Evolutionary conservation across 2,888 invertebrate species (phyloP).

Genomic region (Smittia sp.): DNA sequence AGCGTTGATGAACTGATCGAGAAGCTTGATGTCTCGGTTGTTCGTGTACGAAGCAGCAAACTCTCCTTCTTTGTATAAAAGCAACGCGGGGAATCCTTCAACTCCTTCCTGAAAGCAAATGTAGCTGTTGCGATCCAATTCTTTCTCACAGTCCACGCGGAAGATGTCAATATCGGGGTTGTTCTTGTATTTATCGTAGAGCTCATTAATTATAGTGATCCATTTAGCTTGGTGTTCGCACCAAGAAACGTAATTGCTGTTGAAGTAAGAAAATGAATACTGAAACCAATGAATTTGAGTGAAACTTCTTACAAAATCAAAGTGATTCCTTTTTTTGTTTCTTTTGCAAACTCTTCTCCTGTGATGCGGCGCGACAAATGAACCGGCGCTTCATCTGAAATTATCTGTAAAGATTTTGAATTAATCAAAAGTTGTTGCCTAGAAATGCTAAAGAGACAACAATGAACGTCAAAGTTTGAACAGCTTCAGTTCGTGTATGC

Average conservation of each 20-base stretch:
- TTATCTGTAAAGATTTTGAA: no score
- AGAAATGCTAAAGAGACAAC: no score
- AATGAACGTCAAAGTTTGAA: no score
- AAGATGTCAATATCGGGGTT: not conserved
- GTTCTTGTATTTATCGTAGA: not conserved
- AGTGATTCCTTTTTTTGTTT: no score
- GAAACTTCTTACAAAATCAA: no score
- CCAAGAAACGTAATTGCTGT: not conserved
- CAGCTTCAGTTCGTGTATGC: no score
- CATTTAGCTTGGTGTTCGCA: not conserved
- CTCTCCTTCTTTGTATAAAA: slow-evolving; percentile 2
- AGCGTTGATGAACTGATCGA: not conserved
- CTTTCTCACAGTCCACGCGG: not conserved
- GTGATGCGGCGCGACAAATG: no score
- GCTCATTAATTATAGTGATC: not conserved
- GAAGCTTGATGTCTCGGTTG: not conserved
- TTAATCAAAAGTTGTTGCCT: no score
- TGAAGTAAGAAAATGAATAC: no score
- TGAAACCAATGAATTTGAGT: no score
- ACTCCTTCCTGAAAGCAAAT: not conserved
- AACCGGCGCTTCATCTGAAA: no score
- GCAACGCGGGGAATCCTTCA: not conserved
- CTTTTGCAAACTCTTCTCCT: no score
- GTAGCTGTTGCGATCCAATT: not conserved
- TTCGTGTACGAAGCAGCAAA: not conserved